A percentile compares a stretch with the other conserved stretches of the same genome.
These are phyloP conservation scores for Orthonyx spaldingii DNA, from an alignment of 2,113 vertebrate species.

Conservation along the genomic window DNA sequence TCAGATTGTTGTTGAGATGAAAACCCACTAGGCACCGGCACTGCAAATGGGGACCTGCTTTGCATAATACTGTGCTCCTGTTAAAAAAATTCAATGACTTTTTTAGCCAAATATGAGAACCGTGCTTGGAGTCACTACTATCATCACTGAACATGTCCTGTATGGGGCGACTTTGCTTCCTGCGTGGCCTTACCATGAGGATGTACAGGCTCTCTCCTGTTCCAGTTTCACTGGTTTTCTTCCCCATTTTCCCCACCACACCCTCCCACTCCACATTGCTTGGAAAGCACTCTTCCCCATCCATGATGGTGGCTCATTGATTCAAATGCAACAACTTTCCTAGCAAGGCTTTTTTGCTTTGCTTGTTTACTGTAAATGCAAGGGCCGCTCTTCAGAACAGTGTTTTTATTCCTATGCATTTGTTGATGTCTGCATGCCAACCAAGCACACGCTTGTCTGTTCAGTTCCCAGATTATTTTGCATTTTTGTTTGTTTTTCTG, in stretches of 20 bases:
- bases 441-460: not conserved
- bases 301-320: not conserved
- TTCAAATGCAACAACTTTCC: not conserved
- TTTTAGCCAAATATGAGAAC: not conserved
- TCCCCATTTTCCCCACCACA: not conserved
- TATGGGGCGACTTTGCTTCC: not conserved
- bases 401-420: not conserved
- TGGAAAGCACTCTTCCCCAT: not conserved
- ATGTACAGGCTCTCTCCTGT: not conserved
- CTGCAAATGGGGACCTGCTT: rapidly evolving
- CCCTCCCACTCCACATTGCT: not conserved
- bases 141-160: not conserved
- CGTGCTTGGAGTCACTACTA: not conserved
- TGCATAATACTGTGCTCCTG: rapidly evolving
- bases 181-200: not conserved
- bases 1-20: not conserved
- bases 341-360: not conserved
- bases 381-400: not conserved
- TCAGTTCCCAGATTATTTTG: not conserved
- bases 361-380: not conserved
- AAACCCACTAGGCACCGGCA: not conserved
- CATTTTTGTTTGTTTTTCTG: not conserved
- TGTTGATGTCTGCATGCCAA: not conserved
- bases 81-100: not conserved
- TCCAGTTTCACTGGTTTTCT: not conserved